Evolutionary conservation across 2,113 vertebrate genomes (phyloP).

Genomic region (Cygnus buccinator): DNA sequence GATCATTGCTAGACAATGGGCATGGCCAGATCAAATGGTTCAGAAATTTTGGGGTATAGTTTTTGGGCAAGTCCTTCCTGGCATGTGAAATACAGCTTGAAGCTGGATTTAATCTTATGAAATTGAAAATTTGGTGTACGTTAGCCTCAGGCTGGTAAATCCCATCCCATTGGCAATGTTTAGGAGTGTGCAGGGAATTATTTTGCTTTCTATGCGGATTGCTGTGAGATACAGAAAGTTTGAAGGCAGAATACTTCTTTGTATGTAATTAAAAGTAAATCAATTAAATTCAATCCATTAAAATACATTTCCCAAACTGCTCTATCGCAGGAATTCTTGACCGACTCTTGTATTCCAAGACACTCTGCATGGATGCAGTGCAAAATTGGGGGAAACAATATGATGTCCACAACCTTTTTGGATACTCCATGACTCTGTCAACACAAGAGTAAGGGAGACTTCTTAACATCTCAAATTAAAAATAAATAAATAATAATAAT

Average conservation of each 20-base stretch:
- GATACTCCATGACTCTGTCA: constrained; percentile 89
- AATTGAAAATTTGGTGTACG: not conserved
- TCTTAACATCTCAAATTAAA: not conserved
- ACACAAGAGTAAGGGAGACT: constrained; percentile 82
- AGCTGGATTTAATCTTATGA: not conserved
- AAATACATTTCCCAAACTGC: not conserved
- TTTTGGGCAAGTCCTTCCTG: not conserved
- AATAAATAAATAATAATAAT: too few relatives aligned
- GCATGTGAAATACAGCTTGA: not conserved
- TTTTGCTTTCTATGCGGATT: not conserved
- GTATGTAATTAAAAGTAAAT: not conserved
- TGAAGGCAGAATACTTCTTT: not conserved
- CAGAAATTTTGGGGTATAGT: not conserved
- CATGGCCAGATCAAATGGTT: not conserved
- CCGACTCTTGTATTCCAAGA: constrained; percentile 88
- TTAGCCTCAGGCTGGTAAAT: not conserved
- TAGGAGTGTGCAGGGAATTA: not conserved
- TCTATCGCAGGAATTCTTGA: constrained; percentile 83
- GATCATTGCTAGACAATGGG: not conserved
- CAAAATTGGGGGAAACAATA: constrained; percentile 90
- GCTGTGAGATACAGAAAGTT: not conserved
- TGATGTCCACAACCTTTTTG: constrained; percentile 91
- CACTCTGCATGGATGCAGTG: constrained; percentile 90
- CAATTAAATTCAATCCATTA: not conserved
- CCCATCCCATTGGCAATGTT: not conserved